Evolutionary conservation across 2,113 vertebrate species (phyloP).

Genomic region (Festucalex cinctus): DNA sequence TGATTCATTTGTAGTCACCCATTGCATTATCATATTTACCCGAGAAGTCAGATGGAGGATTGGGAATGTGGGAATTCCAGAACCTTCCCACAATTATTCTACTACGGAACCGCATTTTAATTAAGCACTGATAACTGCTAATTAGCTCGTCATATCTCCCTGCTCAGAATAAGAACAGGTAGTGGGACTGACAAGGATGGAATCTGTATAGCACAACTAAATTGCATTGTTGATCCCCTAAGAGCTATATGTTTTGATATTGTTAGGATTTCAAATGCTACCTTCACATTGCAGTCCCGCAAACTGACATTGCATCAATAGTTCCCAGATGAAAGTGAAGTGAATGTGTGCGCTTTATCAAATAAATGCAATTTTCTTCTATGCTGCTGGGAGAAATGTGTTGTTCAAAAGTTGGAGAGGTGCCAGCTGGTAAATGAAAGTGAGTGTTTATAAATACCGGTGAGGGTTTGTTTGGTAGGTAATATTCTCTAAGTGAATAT

Average conservation of each 20-base stretch:
- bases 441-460: conserved; percentile 12
- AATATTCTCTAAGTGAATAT: conserved; percentile 19
- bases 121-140: conserved; percentile 90
- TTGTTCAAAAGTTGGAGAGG: conserved; percentile 26
- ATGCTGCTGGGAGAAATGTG: conserved; percentile 61
- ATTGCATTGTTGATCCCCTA: conserved; percentile 62
- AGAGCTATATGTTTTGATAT: conserved; percentile 64
- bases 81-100: conserved; percentile 70
- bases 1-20: conserved; percentile 10
- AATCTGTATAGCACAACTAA: conserved; percentile 65
- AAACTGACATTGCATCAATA: conserved; percentile 71
- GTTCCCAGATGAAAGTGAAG: conserved; percentile 71
- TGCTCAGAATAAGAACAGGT: conserved; percentile 69
- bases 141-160: conserved; percentile 85
- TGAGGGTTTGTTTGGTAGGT: conserved; percentile 5
- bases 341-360: conserved; percentile 64
- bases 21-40: conserved; percentile 20
- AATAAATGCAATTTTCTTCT: conserved; percentile 67
- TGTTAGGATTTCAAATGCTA: conserved; percentile 72
- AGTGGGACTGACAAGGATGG: conserved; percentile 65
- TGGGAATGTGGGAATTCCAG: conserved; percentile 35
- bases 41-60: conserved; percentile 20
- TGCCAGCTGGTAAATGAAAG: conserved; percentile 38
- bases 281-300: conserved; percentile 70
- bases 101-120: conserved; percentile 86